phyloP scores from a whole-genome alignment of 1,140 invertebrate genomes.

The Trichogramma pretiosum region DNA sequence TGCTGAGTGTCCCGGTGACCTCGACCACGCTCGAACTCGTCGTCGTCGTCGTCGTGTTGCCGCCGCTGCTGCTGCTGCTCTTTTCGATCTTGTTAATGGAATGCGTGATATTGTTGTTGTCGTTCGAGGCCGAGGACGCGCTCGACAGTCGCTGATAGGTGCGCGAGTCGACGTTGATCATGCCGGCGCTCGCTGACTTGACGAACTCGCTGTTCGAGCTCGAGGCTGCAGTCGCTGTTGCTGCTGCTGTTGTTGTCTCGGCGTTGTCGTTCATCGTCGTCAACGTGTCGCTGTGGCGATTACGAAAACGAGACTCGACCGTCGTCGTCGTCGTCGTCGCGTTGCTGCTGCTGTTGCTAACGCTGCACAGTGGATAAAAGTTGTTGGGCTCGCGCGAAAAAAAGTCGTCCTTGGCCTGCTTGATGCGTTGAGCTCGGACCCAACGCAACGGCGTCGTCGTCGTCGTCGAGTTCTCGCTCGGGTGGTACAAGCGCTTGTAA shows the following conservation, averaged over 20 bases:
- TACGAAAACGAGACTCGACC: too few relatives aligned
- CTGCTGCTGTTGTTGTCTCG: too few relatives aligned
- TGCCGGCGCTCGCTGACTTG: conserved; percentile 63
- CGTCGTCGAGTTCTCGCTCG: conserved; percentile 13
- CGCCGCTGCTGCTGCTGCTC: background rate
- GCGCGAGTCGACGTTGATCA: conserved; percentile 57
- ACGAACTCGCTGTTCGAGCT: conserved; percentile 35
- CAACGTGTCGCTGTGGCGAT: background rate
- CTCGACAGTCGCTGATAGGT: conserved; percentile 46
- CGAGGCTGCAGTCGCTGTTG: background rate
- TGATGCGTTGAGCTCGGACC: conserved; percentile 22
- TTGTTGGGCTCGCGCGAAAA: conserved; percentile 25
- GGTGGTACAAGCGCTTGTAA: background rate
- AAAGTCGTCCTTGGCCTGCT: conserved; percentile 28
- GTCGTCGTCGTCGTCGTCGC: too few relatives aligned
- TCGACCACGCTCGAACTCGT: background rate
- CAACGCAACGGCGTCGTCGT: too few relatives aligned
- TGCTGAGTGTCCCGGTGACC: conserved; percentile 27
- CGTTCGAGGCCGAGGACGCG: too few relatives aligned
- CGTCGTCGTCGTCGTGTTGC: conserved; percentile 22
- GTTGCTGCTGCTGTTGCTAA: background rate
- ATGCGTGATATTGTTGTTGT: too few relatives aligned
- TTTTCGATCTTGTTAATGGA: too few relatives aligned
- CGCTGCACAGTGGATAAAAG: conserved; percentile 12
- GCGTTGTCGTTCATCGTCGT: too few relatives aligned